Base-by-base conservation (phyloP, 1,140 invertebrate species). In the Sitodiplosis mosellana region DNA sequence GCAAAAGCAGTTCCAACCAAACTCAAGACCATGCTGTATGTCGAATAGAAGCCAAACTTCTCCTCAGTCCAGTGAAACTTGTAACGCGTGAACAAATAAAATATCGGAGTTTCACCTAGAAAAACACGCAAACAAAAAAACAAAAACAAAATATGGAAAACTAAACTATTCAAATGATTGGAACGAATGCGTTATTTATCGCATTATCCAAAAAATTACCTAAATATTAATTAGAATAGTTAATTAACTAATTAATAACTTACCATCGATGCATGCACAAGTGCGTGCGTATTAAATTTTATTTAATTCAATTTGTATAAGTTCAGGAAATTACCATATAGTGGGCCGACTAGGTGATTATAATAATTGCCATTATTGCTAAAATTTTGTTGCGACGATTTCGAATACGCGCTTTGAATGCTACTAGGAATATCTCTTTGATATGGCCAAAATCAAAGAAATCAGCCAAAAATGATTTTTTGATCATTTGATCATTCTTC, bases 61-160 rank as follows among this genome's bases (percentile, higher is more conserved):
- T 86, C 77, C 67, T 87, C 83, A 56, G 84, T 77, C 83, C 83
- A 88, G 52, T 86, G 82, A 64, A 86, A 88, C 19, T 79, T 71
- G 59, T 77, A 84, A 49, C 83, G 69, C 11, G 81, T 83, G 56
- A 85, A 87, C 20, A 87, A 65, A 57, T 87, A 87, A 60, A 77
- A 71, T 2, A 87, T 81, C 27, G 77, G 77, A 77, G 82, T 79
- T 66, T 87, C 84, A 56, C 84, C 82, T 84, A 74, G 74, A 3
- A 27, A 27, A 27, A 27, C 3, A 27, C 27, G 4, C 3, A 3
- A 27, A 27, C 27, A 27, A 5, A 10, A 27, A 27, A 27, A 10
- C 3, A 27, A 27, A 27, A 27, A 10, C 3, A 10, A 27, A 5
- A 27, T 5, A n/a, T n/a, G n/a, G n/a, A n/a, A n/a, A n/a, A n/a